These are phyloP conservation scores for Pyrrhopygopsis socrates DNA, from an alignment of 2,888 invertebrate species.

Conservation along the genomic window DNA sequence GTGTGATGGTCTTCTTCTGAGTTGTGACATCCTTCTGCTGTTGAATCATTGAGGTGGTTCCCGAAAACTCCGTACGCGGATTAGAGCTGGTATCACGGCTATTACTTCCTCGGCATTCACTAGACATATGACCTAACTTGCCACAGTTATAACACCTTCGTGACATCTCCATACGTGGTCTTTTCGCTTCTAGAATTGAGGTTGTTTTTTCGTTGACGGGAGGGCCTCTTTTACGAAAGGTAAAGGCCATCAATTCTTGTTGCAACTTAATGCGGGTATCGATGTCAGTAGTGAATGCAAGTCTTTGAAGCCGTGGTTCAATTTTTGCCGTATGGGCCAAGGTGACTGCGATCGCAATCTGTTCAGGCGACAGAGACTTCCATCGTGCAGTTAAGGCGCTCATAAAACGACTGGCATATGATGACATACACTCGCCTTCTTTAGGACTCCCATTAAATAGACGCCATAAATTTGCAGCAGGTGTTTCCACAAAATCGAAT, in stretches of 20 bases:
- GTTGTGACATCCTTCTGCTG: neutral
- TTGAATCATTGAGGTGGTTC: neutral
- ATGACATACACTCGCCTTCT: neutral
- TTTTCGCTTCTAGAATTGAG: neutral
- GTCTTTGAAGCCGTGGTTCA: neutral
- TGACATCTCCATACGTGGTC: neutral
- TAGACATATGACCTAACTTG: neutral
- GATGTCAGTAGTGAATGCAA: neutral
- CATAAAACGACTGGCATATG: neutral
- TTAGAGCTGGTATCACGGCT: neutral
- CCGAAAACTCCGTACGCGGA: neutral
- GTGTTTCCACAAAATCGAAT: constrained; percentile 47
- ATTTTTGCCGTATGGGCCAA: neutral
- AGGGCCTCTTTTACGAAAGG: constrained; percentile 37
- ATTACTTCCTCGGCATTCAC: neutral
- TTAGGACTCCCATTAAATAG: neutral
- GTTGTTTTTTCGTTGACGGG: neutral
- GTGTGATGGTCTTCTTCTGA: constrained; percentile 17
- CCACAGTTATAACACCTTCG: neutral
- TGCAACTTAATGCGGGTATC: neutral
- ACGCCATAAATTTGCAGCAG: neutral
- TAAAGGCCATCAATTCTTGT: constrained; percentile 55
- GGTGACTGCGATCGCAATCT: neutral
- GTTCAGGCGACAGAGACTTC: neutral
- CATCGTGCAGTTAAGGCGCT: neutral